Percentiles rank a stretch among this genome's conserved stretches.
Evolutionary conservation across 2,113 vertebrate genomes (phyloP).

Genomic region (Chascanopsetta lugubris): DNA sequence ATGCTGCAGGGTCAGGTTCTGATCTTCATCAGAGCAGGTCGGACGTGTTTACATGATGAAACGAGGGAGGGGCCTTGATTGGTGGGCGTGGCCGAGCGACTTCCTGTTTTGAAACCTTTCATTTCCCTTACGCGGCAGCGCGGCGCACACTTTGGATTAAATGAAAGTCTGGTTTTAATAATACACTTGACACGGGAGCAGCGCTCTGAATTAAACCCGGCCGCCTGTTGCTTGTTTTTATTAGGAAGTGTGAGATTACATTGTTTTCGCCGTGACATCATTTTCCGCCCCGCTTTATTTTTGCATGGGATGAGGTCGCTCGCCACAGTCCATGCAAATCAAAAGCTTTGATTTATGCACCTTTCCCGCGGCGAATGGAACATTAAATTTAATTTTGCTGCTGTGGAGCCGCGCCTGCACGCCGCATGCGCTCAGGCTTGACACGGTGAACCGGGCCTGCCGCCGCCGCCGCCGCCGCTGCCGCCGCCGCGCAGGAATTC

Average conservation of each 20-base stretch:
- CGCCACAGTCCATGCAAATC: slow-evolving; percentile 95
- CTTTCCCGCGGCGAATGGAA: slow-evolving; percentile 88
- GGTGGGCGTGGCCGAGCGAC: background rate
- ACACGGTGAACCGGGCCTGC: slow-evolving; percentile 90
- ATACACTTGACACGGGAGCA: slow-evolving; percentile 88
- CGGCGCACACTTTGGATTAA: background rate
- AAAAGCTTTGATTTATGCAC: slow-evolving; percentile 96
- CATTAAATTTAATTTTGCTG: slow-evolving; percentile 98
- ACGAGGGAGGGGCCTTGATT: background rate
- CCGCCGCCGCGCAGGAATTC: slow-evolving; percentile 85
- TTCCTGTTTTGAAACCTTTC: background rate
- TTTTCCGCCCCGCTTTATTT: slow-evolving; percentile 90
- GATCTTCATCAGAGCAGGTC: background rate
- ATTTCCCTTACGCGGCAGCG: background rate
- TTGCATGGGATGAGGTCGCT: slow-evolving; percentile 84
- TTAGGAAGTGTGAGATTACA: slow-evolving; percentile 89
- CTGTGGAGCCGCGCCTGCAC: slow-evolving; percentile 82
- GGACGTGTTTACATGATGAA: no score
- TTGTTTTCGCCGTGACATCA: slow-evolving; percentile 91
- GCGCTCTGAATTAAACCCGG: slow-evolving; percentile 84
- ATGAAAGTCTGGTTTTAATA: slow-evolving; percentile 88
- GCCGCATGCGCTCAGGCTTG: slow-evolving; percentile 81
- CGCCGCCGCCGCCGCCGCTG: slow-evolving; percentile 38
- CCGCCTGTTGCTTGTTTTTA: slow-evolving; percentile 82
- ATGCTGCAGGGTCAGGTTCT: no score